These are phyloP conservation scores for Motacilla alba DNA, from an alignment of 2,113 vertebrate species.

Conservation along the genomic window DNA sequence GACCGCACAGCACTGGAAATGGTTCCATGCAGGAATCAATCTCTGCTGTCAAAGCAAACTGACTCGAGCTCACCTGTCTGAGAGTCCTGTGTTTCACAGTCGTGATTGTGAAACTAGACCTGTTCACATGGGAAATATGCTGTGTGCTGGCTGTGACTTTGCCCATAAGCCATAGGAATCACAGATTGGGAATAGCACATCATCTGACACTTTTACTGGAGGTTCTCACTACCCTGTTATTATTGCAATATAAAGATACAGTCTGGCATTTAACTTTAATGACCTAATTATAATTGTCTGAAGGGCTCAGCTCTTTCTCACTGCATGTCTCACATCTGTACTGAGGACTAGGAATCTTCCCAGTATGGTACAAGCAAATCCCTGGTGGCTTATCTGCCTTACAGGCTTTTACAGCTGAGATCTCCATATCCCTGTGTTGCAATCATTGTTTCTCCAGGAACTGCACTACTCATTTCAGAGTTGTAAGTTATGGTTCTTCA, in stretches of 20 bases:
- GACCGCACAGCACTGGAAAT: background rate
- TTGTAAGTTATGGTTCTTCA: background rate
- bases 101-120: background rate
- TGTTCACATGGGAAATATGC: background rate
- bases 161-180: background rate
- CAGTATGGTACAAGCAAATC: background rate
- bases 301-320: background rate
- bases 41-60: background rate
- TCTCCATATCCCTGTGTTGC: background rate
- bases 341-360: background rate
- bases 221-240: background rate
- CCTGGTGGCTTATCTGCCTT: background rate
- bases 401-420: background rate
- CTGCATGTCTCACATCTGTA: accelerated
- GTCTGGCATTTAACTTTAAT: background rate
- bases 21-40: background rate
- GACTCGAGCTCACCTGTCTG: background rate
- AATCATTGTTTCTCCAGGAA: background rate
- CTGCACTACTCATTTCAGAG: background rate
- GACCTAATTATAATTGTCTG: background rate
- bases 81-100: background rate
- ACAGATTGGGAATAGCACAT: background rate
- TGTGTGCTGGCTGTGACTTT: background rate
- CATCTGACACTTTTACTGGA: background rate
- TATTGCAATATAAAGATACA: constrained; percentile 11